A percentile compares a stretch with the other conserved stretches of the same genome.
These are phyloP conservation scores for Tineola bisselliella DNA, from an alignment of 2,888 invertebrate genomes.

Conservation along the genomic window DNA sequence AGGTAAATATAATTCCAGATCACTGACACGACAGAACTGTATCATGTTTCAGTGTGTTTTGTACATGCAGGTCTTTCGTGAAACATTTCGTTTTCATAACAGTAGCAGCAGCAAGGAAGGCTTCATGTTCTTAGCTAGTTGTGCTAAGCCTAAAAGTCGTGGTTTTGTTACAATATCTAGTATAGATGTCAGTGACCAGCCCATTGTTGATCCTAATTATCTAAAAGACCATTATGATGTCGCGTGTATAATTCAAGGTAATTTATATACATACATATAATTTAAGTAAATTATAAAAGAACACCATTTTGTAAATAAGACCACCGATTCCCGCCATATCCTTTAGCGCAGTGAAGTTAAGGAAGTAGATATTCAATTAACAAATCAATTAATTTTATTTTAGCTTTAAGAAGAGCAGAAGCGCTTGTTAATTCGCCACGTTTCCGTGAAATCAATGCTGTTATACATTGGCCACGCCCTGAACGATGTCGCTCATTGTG, in stretches of 20 bases:
- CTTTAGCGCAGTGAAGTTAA: not conserved
- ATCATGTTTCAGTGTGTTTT: no score
- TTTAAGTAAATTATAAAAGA: no score
- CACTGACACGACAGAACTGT: no score
- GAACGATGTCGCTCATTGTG: constrained; percentile 68
- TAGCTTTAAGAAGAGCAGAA: constrained; percentile 70
- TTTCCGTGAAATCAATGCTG: constrained; percentile 70
- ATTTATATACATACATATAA: not conserved
- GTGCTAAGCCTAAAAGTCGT: constrained; percentile 75
- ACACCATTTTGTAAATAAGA: no score
- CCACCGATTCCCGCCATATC: not conserved
- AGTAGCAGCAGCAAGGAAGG: constrained; percentile 71
- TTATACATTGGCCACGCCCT: constrained; percentile 73
- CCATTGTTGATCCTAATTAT: constrained; percentile 80
- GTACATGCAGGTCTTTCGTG: constrained; percentile 65
- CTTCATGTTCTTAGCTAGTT: constrained; percentile 72
- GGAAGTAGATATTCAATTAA: not conserved
- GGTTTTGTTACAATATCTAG: constrained; percentile 72
- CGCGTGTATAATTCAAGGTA: constrained; percentile 70
- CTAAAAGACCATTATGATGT: constrained; percentile 71
- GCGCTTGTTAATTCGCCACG: constrained; percentile 58
- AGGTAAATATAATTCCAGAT: no score
- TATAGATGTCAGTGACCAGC: constrained; percentile 66
- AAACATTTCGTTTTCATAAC: constrained; percentile 73
- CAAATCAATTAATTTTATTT: constrained; percentile 10